Evolutionary conservation across 2,888 invertebrate species (phyloP), one percentile per base, ranked within the genome.

Genomic region (Ochlodes sylvanus): DNA sequence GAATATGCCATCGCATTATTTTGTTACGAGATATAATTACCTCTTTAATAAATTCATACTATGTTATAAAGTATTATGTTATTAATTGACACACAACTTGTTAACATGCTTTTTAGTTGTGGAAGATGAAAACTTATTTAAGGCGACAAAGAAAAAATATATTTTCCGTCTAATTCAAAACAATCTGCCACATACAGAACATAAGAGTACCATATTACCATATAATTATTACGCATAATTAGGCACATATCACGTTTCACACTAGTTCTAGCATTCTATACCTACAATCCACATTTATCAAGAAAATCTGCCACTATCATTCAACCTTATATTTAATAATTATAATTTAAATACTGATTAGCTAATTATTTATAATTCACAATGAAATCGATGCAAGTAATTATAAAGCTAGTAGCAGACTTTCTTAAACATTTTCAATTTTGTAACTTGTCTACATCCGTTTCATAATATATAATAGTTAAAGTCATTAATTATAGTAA

Each of bases 231-330:
- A 79, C 76, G 72, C 83, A 73, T 86, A 85, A 80, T 87, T 87
- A 93, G 92, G 92, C 92, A 93, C 92, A 84, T 89, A 89, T 91
- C 89, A 89, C 86, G 83, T 89, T 81, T 78, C 80, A 83, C 80
- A 83, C 89, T 90, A 91, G 73, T 78, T 83, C 92, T 92, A 92
- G 92, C 91, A 83, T 85, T 84, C 89, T 91, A 90, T 72, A 79
- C 76, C 83, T 88, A 87, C 47, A 15, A 41, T 38, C 62, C 41
- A 17, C 12, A 55, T 44, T 55, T 32, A n/a, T 38, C 55, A 55
- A 61, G 44, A 56, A 47, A 55, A 44, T 34, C 61, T 55, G 55
- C 60, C 60, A 15, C n/a, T 32, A 17, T 34, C 44, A 34, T 17
- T 17, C 12, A 47, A 34, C 42, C 61, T 47, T 50, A 61, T 55